Percentiles rank a stretch among this genome's conserved stretches.
Conservation (phyloP, 1,140 invertebrate species). For the honey bee (Apis mellifera) region DNA sequence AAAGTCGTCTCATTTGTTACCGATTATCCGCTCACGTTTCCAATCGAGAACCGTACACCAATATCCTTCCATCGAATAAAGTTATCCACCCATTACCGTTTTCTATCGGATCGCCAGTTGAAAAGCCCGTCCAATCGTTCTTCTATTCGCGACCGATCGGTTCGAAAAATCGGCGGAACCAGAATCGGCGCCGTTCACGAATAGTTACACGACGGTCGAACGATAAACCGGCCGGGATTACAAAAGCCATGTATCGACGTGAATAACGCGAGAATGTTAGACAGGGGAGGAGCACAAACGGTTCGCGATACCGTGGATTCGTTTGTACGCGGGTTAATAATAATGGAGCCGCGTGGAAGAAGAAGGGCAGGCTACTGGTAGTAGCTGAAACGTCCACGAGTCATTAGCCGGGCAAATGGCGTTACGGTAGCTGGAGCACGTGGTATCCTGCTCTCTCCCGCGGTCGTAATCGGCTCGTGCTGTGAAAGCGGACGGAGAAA, state of each 20-base stretch:
- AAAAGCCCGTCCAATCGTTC: conserved; percentile 13
- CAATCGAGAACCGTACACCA: background rate
- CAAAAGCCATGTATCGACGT: conserved; percentile 9
- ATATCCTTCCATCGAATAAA: conserved; percentile 10
- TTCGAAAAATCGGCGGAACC: conserved; percentile 10
- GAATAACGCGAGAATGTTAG: conserved; percentile 21
- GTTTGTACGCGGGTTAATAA: conserved; percentile 3
- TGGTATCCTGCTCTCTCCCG: conserved; percentile 54
- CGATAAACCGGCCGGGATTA: background rate
- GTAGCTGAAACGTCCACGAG: conserved; percentile 74
- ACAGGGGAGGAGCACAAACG: background rate
- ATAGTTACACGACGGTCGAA: background rate
- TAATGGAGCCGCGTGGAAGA: conserved; percentile 25
- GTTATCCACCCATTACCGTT: conserved; percentile 23
- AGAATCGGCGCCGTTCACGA: conserved; percentile 1
- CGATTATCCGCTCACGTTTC: conserved; percentile 16
- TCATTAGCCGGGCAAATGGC: conserved; percentile 79
- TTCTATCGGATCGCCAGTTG: background rate
- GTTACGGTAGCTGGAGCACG: conserved; percentile 78
- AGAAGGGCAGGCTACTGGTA: conserved; percentile 18
- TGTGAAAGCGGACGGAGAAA: conserved; percentile 79
- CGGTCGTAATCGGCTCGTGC: conserved; percentile 80
- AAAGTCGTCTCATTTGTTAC: conserved; percentile 28
- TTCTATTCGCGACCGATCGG: background rate
- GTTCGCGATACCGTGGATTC: too few species aligned